A percentile compares a stretch with the other conserved stretches of the same genome.
These are phyloP conservation scores for Crypturellus undulatus DNA, from an alignment of 2,113 vertebrate genomes.

Conservation along the genomic window DNA sequence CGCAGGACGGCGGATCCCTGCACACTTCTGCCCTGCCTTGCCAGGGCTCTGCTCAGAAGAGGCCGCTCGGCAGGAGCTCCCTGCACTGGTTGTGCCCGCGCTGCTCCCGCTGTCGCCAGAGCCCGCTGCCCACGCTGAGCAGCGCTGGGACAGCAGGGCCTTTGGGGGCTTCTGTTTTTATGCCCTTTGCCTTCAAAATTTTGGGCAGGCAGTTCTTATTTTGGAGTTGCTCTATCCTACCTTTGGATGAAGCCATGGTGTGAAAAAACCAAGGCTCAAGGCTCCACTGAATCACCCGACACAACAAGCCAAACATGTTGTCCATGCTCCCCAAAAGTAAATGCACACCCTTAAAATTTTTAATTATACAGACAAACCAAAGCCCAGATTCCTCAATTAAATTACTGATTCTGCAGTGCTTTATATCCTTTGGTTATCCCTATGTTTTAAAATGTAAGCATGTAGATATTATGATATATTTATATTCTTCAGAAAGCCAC, in stretches of 20 bases:
- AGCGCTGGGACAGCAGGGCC: accelerated
- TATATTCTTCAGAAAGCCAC: background rate
- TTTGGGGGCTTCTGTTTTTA: background rate
- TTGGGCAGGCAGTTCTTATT: background rate
- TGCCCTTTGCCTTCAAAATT: background rate
- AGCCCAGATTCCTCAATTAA: background rate
- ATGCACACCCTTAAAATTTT: background rate
- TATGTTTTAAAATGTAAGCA: background rate
- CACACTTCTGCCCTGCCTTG: background rate
- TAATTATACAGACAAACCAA: background rate
- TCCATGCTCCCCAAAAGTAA: background rate
- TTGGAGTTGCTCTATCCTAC: background rate
- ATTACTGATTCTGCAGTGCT: background rate
- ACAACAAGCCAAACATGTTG: background rate
- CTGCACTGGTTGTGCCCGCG: no score
- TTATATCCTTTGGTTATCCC: background rate
- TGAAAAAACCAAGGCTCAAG: background rate
- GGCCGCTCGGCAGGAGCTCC: background rate
- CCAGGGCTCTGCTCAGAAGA: background rate
- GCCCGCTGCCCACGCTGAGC: background rate
- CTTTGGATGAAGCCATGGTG: background rate
- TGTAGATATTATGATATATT: background rate
- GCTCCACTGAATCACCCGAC: background rate
- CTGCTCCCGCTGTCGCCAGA: background rate
- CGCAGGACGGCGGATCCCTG: background rate